Percentiles rank a stretch among this genome's conserved stretches.
These are phyloP conservation scores for Drosophila meridionalis DNA, from an alignment of 2,888 invertebrate species.

Conservation along the genomic window DNA sequence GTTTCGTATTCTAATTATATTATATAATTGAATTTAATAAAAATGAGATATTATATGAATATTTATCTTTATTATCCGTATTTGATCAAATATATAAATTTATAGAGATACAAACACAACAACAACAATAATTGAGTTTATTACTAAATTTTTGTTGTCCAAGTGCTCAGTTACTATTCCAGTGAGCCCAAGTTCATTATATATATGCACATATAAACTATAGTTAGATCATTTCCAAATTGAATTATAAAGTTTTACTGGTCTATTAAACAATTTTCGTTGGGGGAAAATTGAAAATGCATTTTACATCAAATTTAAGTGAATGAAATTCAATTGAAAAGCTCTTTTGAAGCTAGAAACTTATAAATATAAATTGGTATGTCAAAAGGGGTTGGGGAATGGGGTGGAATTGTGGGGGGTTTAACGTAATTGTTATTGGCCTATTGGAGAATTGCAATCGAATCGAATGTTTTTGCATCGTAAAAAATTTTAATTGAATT, in stretches of 20 bases:
- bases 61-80: too few relatives aligned
- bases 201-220: neutral
- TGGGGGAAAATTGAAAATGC: neutral
- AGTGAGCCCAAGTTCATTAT: too few relatives aligned
- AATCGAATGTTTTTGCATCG: conserved; percentile 11
- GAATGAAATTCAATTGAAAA: neutral
- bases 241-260: neutral
- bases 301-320: neutral
- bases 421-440: conserved; percentile 2
- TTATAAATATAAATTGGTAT: conserved; percentile 5
- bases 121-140: too few relatives aligned
- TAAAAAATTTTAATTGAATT: conserved; percentile 12
- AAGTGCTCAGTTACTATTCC: too few relatives aligned
- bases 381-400: neutral
- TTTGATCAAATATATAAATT: too few relatives aligned
- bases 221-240: neutral
- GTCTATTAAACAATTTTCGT: neutral
- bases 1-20: too few relatives aligned
- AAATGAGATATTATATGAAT: too few relatives aligned
- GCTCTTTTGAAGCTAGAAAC: neutral
- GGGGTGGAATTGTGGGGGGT: neutral
- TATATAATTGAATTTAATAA: too few relatives aligned
- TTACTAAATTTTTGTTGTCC: too few relatives aligned
- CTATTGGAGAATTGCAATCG: conserved; percentile 2
- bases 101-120: too few relatives aligned